Evolutionary conservation across 2,797 vertebrate genomes (phyloP).

Genomic region (Parambassis ranga): DNA sequence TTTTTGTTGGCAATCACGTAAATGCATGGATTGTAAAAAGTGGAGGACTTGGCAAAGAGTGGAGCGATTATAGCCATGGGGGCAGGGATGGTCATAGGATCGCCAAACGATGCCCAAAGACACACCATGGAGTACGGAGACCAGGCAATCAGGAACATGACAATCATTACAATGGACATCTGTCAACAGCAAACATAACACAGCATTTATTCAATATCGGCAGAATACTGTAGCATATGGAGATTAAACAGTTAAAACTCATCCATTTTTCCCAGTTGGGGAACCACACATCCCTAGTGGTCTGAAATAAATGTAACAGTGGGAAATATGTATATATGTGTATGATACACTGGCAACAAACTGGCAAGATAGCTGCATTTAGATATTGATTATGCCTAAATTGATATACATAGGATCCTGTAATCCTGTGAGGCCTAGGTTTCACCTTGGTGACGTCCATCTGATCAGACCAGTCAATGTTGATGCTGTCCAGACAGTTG

Average conservation of each 20-base stretch:
- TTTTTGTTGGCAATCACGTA: slow-evolving; percentile 96
- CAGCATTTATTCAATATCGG: not conserved
- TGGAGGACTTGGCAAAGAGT: slow-evolving; percentile 97
- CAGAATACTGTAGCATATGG: not conserved
- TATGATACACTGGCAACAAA: no score
- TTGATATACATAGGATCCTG: no score
- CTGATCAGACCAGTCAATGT: slow-evolving; percentile 92
- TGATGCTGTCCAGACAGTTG: slow-evolving; percentile 80
- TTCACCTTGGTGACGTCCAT: slow-evolving; percentile 92
- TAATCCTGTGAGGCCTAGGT: not conserved
- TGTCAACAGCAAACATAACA: slow-evolving; percentile 61
- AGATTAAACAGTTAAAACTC: not conserved
- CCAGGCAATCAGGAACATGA: slow-evolving; percentile 97
- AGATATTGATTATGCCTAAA: no score
- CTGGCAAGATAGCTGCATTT: no score
- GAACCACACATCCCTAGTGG: no score
- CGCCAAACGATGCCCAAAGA: slow-evolving; percentile 95
- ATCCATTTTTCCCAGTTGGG: no score
- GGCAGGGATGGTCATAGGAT: slow-evolving; percentile 90
- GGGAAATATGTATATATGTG: no score
- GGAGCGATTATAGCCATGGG: slow-evolving; percentile 95
- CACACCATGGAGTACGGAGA: slow-evolving; percentile 96
- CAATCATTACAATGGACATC: slow-evolving; percentile 98
- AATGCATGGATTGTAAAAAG: slow-evolving; percentile 98
- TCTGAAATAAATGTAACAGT: no score